phyloP scores from a whole-genome alignment of 2,113 vertebrate species.

The Mus pahari region DNA sequence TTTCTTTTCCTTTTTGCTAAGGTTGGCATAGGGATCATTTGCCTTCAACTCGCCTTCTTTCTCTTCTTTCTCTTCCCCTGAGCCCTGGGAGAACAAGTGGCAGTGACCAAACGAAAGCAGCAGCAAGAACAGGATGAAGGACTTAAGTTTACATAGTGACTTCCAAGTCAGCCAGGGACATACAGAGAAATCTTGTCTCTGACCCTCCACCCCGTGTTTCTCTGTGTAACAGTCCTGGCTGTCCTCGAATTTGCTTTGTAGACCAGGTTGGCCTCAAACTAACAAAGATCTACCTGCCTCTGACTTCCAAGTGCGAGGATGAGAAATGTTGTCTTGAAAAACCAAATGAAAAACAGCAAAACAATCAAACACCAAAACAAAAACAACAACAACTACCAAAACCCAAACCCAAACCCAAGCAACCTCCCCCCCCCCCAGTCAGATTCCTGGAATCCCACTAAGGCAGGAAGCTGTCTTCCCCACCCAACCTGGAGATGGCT shows the following conservation, averaged over 20 bases:
- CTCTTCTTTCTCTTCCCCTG: constrained; percentile 65
- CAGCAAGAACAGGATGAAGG: neutral
- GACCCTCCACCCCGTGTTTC: neutral
- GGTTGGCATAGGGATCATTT: constrained; percentile 89
- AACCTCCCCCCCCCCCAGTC: neutral
- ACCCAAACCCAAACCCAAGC: neutral
- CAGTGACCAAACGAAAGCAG: neutral
- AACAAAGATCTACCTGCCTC: neutral
- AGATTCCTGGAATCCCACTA: neutral
- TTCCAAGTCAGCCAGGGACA: neutral
- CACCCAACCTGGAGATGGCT: neutral
- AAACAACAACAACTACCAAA: neutral
- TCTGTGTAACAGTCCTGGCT: neutral
- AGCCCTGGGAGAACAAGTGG: neutral
- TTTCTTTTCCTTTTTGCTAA: constrained; percentile 96
- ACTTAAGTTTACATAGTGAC: neutral
- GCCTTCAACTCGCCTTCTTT: constrained; percentile 70
- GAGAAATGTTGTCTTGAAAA: neutral
- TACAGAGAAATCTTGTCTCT: neutral
- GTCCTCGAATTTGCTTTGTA: neutral
- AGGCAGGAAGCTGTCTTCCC: neutral
- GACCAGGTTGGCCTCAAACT: neutral
- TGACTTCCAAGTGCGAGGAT: neutral
- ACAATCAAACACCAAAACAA: neutral
- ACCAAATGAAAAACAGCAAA: neutral